Evolutionary conservation across 2,797 vertebrate genomes (phyloP).

Genomic region (Monodelphis domestica): DNA sequence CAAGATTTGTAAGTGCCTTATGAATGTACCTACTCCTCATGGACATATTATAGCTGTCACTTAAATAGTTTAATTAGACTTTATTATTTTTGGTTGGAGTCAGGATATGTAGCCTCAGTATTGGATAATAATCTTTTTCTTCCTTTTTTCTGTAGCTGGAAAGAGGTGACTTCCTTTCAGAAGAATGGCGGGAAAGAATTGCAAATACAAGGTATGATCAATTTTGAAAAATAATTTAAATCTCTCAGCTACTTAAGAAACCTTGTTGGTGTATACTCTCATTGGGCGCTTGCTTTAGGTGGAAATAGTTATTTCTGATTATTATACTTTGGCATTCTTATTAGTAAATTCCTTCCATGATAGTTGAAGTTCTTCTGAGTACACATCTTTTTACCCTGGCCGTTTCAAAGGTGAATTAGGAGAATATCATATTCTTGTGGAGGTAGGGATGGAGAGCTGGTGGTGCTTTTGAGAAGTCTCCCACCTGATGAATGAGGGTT

Average conservation of each 20-base stretch:
- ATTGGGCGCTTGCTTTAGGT: background rate
- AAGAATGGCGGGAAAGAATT: conserved; percentile 98
- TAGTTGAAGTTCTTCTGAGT: background rate
- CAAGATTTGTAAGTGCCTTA: background rate
- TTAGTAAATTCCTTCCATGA: background rate
- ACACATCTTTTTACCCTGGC: background rate
- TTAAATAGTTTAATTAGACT: background rate
- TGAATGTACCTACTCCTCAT: background rate
- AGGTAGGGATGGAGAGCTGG: background rate
- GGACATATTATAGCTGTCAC: background rate
- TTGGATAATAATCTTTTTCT: background rate
- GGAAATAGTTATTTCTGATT: background rate
- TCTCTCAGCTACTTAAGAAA: background rate
- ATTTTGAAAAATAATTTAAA: background rate
- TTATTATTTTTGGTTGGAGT: background rate
- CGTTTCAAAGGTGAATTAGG: background rate
- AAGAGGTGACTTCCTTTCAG: conserved; percentile 99
- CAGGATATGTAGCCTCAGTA: background rate
- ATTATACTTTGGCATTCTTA: background rate
- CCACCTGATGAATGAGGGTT: background rate
- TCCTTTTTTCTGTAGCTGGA: conserved; percentile 90
- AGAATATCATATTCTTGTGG: background rate
- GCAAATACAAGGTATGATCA: conserved; percentile 95
- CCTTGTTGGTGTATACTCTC: background rate
- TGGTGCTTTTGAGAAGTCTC: background rate